Evolutionary conservation across 2,888 invertebrate genomes (phyloP), one percentile per base, ranked within the genome.

Genomic region (Daptonema setosum): DNA sequence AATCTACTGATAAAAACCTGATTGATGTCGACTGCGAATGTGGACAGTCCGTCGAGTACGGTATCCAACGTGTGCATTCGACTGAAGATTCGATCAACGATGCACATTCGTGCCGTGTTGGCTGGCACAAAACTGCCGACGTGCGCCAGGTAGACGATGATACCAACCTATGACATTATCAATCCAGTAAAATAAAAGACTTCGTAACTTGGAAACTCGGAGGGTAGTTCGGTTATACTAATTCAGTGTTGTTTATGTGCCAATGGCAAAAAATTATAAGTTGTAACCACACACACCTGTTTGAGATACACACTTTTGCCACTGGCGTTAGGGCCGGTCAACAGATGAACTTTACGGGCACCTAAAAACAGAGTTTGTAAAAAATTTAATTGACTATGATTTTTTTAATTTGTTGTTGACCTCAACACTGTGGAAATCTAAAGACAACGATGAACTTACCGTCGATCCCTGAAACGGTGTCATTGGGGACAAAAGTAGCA

Each of bases 261-360:
- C n/a, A n/a, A 47, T 47, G 24, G 22, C 5, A 47, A 17, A 47
- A 17, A 47, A 47, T 20, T 5, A 47, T 5, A 11, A 17, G n/a
- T 22, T 17, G 24, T n/a, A 5, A 20, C 26, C 50, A 50, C 22
- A 30, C 28, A 51, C 58, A 78, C 78, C 75, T 87, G 86, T 72
- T 87, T 88, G 67, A 91, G 76, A 71, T 85, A 91, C 29, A 88
- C 80, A 59, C 85, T 88, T 73, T 91, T 93, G 1, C 91, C 91
- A 66, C 85, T 83, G 1, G 85, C 81, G 72, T 90, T 91, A 0
- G 90, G 85, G 1, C 88, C 90, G 0, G 85, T 86, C 5, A 90
- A 73, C 54, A 91, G 78, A 69, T 83, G 83, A 28, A 88, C 78
- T 60, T 71, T 73, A 2, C 78, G 11, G 3, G 8, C n/a, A 28